These are phyloP conservation scores for Zeus faber DNA, from an alignment of 2,113 vertebrate species.

Conservation along the genomic window DNA sequence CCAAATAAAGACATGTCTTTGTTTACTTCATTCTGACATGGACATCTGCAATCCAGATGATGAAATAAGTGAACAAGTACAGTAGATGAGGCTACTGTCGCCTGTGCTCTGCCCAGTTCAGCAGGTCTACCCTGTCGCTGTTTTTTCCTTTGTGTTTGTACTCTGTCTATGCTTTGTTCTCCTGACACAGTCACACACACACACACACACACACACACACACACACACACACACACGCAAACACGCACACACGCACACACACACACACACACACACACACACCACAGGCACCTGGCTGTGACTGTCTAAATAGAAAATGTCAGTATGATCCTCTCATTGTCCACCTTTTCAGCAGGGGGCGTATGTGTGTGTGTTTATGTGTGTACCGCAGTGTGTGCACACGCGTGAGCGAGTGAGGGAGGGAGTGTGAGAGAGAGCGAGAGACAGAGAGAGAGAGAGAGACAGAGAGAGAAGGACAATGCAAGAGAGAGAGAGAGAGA, in stretches of 20 bases:
- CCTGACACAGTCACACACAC: conserved; percentile 2
- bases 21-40: background rate
- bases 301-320: conserved; percentile 48
- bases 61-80: conserved; percentile 4
- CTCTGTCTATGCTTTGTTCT: background rate
- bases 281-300: conserved; percentile 32
- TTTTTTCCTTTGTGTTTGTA: conserved; percentile 3
- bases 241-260: no score
- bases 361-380: conserved; percentile 5
- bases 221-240: conserved; percentile 9
- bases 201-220: conserved; percentile 10
- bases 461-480: no score
- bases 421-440: no score
- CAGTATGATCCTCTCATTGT: conserved; percentile 42
- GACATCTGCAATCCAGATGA: background rate
- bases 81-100: no score
- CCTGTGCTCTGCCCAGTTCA: no score
- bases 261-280: no score
- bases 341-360: conserved; percentile 31
- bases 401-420: conserved; percentile 9
- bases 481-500: no score
- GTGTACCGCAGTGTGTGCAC: no score
- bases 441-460: no score
- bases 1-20: background rate
- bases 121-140: background rate